Base-by-base conservation (phyloP, 2,113 vertebrate species). In the Xyrauchen texanus region DNA sequence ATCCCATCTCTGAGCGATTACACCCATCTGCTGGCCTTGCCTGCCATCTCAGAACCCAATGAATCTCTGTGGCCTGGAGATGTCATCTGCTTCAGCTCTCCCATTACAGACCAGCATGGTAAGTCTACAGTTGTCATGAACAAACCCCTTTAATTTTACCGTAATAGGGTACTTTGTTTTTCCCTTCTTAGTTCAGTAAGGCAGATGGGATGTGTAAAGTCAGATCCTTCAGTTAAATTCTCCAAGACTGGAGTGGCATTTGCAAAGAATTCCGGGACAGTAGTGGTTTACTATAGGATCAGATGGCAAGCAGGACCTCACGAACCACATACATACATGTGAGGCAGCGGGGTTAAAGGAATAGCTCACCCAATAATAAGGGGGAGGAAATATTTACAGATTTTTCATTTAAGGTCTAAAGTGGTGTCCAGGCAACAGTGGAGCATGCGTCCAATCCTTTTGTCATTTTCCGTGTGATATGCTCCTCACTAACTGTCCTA, bases 231-330 rank as follows among this genome's bases (percentile, higher is more conserved):
- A 91, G 21, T 81, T 78, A 61, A 92, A 93, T n/a, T n/a, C 52
- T 9, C 9, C 8, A 53, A 65, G 65, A 90, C 88, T 6, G 92
- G 90, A 51, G 90, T 88, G 11, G 88, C 86, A 46, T 81, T 93
- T 51, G 90, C 87, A 44, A 87, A 83, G 86, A 83, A 78, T 60
- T 68, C 85, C 16, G 89, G 90, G 81, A 89, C 74, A 53, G 87
- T 86, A 67, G 85, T 84, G 0, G 53, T 93, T 62, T 92, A 92
- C 83, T 83, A 92, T 64, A 86, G 89, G 42, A 88, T 92, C 89
- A 15, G 91, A 87, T 74, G 74, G 84, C 6, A 87, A 90, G 63
- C 90, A 84, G 85, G 1, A 91, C 91, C 6, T 90, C 90, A 10
- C 81, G 87, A 34, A 34, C 21, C 21, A 34, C 3, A 34, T 34